phyloP scores from a whole-genome alignment of 1,140 invertebrate genomes.

The Camponotus floridanus region DNA sequence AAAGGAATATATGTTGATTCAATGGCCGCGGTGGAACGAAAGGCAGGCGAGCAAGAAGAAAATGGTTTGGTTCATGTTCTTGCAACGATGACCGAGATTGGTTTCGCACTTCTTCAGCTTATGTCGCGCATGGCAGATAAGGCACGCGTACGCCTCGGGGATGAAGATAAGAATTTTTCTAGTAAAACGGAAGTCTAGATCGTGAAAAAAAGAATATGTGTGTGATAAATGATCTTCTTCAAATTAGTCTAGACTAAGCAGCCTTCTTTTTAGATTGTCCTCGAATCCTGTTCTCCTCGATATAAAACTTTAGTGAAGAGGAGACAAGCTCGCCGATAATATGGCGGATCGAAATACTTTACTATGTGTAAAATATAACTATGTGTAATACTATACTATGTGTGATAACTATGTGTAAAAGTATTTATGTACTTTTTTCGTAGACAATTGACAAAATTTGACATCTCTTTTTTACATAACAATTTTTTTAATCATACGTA shows the following conservation, averaged over 20 bases:
- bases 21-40: constrained; percentile 53
- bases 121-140: constrained; percentile 56
- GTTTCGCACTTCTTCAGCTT: constrained; percentile 52
- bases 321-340: constrained; percentile 3
- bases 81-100: constrained; percentile 58
- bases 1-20: constrained; percentile 52
- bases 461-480: neutral
- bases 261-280: constrained; percentile 19
- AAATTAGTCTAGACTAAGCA: constrained; percentile 28
- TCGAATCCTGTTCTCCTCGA: constrained; percentile 20
- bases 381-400: too few species aligned
- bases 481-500: constrained; percentile 3
- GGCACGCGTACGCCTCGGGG: constrained; percentile 48
- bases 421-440: neutral
- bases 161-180: constrained; percentile 65
- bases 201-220: constrained; percentile 38
- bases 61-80: constrained; percentile 58
- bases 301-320: neutral
- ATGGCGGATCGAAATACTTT: neutral
- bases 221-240: constrained; percentile 59
- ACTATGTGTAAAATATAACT: neutral
- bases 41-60: constrained; percentile 46
- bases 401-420: neutral
- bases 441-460: neutral
- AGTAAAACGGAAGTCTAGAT: constrained; percentile 40